Evolutionary conservation across 2,888 invertebrate genomes (phyloP).

Genomic region (Orthosia gothica): DNA sequence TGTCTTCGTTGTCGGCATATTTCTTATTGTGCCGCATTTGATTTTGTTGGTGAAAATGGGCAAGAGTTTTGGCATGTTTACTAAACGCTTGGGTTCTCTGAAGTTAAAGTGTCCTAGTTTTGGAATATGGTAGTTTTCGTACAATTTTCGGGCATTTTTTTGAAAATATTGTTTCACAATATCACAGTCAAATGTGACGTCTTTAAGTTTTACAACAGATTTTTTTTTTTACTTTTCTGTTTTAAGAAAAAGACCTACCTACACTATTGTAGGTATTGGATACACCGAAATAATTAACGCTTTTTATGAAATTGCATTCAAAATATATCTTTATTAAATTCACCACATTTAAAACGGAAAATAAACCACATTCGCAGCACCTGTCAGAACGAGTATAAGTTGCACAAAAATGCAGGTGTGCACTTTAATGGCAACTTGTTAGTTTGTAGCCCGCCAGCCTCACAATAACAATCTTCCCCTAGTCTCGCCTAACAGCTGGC

Average conservation of each 20-base stretch:
- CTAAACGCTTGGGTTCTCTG: constrained; percentile 34
- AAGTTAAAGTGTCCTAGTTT: constrained; percentile 31
- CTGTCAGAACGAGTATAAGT: constrained; percentile 8
- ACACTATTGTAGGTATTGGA: too few species aligned
- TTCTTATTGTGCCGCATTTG: constrained; percentile 66
- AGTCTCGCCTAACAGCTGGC: constrained; percentile 17
- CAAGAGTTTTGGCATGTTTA: constrained; percentile 53
- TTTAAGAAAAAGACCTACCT: too few species aligned
- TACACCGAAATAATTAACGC: too few species aligned
- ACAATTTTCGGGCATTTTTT: neutral
- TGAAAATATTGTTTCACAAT: too few species aligned
- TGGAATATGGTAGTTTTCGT: constrained; percentile 1
- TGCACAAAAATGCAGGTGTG: constrained; percentile 41
- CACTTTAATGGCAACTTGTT: constrained; percentile 18
- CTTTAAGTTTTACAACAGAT: too few species aligned
- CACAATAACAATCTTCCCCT: constrained; percentile 22
- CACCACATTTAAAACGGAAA: neutral
- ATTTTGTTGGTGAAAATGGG: constrained; percentile 50
- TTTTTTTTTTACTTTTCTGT: too few species aligned
- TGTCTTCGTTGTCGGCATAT: constrained; percentile 67
- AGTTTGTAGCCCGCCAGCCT: constrained; percentile 13
- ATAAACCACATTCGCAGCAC: constrained; percentile 8
- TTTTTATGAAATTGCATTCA: neutral
- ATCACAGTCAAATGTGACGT: neutral
- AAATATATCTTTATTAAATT: neutral